These are phyloP conservation scores for Drosophila persimilis DNA, from an alignment of 1,140 invertebrate species.

Conservation along the genomic window DNA sequence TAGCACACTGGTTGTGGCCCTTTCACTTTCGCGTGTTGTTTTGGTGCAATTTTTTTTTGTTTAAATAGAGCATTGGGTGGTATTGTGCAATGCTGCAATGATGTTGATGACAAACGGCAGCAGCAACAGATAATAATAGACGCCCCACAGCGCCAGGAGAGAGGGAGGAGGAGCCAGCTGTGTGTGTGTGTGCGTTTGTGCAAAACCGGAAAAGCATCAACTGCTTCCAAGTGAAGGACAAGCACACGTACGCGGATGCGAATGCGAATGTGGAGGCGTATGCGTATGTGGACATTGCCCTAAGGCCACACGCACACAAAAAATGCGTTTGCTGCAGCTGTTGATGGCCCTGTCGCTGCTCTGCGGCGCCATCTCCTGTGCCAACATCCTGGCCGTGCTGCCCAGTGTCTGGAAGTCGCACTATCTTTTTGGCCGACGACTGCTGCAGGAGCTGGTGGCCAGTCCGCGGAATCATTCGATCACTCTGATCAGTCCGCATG, in stretches of 20 bases:
- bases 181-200: slow-evolving; percentile 23
- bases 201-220: slow-evolving; percentile 66
- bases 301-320: slow-evolving; percentile 10
- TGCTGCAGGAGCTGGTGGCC: slow-evolving; percentile 83
- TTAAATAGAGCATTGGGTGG: slow-evolving; percentile 43
- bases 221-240: slow-evolving; percentile 2
- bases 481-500: slow-evolving; percentile 70
- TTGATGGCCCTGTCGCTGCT: slow-evolving; percentile 40
- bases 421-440: slow-evolving; percentile 67
- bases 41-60: slow-evolving; percentile 40
- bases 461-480: slow-evolving; percentile 83
- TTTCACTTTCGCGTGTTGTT: slow-evolving; percentile 65
- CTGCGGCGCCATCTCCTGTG: slow-evolving; percentile 32
- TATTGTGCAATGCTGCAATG: slow-evolving; percentile 57
- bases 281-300: slow-evolving; percentile 5
- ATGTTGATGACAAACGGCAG: slow-evolving; percentile 35
- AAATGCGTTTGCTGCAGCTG: slow-evolving; percentile 57
- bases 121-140: slow-evolving; percentile 69
- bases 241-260: slow-evolving; percentile 36
- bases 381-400: slow-evolving; percentile 73
- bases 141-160: slow-evolving; percentile 14
- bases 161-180: neutral
- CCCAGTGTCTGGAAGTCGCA: slow-evolving; percentile 80
- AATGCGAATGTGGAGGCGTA: slow-evolving; percentile 16
- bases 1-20: no score